Conservation (phyloP, 2,113 vertebrate genomes). For the Hippoglossus stenolepis region DNA sequence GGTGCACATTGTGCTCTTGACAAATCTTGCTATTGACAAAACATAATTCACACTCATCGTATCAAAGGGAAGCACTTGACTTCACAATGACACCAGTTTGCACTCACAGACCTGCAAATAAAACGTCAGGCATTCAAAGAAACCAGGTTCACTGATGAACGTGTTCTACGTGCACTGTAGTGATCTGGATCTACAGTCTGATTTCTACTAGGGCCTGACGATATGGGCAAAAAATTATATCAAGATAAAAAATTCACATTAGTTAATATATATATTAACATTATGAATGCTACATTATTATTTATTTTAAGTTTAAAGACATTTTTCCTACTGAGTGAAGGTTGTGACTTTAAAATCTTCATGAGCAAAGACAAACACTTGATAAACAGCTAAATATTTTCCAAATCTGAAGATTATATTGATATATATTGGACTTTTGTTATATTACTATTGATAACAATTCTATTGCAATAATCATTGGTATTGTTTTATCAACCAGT, state of each 20-base stretch:
- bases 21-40: slow-evolving; percentile 36
- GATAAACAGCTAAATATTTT: too few species aligned
- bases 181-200: background rate
- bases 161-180: background rate
- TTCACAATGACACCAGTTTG: background rate
- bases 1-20: slow-evolving; percentile 31
- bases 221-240: background rate
- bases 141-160: background rate
- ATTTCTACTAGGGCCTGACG: background rate
- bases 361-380: too few species aligned
- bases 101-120: background rate
- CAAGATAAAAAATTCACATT: too few species aligned
- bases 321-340: background rate
- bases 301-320: too few species aligned
- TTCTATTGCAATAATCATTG: background rate
- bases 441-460: too few species aligned
- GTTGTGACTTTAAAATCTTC: background rate
- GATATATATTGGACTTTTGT: too few species aligned
- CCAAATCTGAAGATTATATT: too few species aligned
- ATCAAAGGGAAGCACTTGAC: slow-evolving; percentile 18
- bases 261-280: too few species aligned
- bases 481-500: too few species aligned
- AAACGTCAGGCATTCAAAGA: background rate
- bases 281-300: too few species aligned
- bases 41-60: slow-evolving; percentile 22